phyloP scores from a whole-genome alignment of 2,113 vertebrate genomes.

The Calonectris borealis region DNA sequence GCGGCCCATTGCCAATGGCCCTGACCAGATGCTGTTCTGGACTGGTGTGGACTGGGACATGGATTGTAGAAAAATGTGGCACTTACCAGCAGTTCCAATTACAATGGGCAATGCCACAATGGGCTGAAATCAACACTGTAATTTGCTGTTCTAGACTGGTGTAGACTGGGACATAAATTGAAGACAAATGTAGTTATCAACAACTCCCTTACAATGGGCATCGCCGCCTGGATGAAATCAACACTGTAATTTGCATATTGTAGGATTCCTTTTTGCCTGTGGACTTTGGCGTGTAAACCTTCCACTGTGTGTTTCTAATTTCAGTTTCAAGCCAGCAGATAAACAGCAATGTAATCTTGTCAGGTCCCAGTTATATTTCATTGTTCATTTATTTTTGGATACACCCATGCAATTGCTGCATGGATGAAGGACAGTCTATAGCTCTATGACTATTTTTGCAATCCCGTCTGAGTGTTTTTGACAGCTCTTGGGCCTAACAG shows the following conservation, averaged over 20 bases:
- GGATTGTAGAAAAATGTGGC: background rate
- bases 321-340: background rate
- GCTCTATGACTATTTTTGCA: constrained; percentile 8
- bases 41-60: background rate
- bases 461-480: background rate
- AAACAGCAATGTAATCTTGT: constrained; percentile 23
- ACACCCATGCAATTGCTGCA: background rate
- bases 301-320: background rate
- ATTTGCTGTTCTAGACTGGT: constrained; percentile 8
- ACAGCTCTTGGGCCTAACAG: constrained; percentile 21
- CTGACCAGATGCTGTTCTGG: background rate
- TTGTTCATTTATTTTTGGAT: constrained; percentile 35
- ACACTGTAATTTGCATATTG: background rate
- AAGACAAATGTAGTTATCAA: background rate
- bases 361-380: constrained; percentile 22
- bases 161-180: background rate
- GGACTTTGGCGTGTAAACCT: background rate
- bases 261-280: background rate
- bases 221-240: background rate
- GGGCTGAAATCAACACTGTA: background rate
- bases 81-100: background rate
- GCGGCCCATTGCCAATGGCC: fast-evolving
- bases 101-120: background rate
- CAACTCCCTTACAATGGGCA: background rate
- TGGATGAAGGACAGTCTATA: constrained; percentile 8